A percentile compares a stretch with the other conserved stretches of the same genome.
phyloP scores from a whole-genome alignment of 2,113 vertebrate species.

The Phyllopteryx taeniolatus region DNA sequence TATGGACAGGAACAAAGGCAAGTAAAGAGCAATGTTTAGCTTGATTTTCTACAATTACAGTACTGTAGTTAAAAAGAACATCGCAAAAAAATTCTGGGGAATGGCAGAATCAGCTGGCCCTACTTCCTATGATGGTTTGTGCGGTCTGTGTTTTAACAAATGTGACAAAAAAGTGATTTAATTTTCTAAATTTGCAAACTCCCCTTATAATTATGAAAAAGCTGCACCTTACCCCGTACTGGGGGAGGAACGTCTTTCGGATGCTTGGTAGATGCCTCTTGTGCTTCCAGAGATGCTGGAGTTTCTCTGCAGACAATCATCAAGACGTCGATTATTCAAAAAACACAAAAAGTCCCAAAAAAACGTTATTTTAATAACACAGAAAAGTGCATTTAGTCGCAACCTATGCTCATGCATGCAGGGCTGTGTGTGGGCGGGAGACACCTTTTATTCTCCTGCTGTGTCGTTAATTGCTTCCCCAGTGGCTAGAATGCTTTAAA shows the following conservation, averaged over 20 bases:
- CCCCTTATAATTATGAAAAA: not conserved
- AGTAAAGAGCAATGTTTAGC: no score
- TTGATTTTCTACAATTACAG: no score
- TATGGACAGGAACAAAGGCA: no score
- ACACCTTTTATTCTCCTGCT: conserved; percentile 1
- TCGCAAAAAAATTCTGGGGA: no score
- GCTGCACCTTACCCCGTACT: conserved; percentile 70
- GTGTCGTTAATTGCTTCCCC: conserved; percentile 1
- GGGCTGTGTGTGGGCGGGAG: not conserved
- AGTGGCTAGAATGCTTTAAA: not conserved
- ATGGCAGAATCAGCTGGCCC: no score
- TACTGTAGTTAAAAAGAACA: no score
- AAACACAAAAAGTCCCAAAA: not conserved
- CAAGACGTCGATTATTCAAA: not conserved
- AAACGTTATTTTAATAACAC: not conserved
- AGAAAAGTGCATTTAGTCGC: not conserved
- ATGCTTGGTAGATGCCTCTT: conserved; percentile 77
- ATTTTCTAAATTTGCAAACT: not conserved
- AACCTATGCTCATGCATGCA: not conserved
- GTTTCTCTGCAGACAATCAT: conserved; percentile 66
- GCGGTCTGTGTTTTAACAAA: not conserved
- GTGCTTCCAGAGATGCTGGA: conserved; percentile 74
- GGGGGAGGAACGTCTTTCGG: conserved; percentile 75
- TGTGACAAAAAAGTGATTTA: not conserved
- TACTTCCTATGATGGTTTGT: no score